Base-by-base conservation (phyloP, 2,113 vertebrate species). In the Amazona guildingii region DNA sequence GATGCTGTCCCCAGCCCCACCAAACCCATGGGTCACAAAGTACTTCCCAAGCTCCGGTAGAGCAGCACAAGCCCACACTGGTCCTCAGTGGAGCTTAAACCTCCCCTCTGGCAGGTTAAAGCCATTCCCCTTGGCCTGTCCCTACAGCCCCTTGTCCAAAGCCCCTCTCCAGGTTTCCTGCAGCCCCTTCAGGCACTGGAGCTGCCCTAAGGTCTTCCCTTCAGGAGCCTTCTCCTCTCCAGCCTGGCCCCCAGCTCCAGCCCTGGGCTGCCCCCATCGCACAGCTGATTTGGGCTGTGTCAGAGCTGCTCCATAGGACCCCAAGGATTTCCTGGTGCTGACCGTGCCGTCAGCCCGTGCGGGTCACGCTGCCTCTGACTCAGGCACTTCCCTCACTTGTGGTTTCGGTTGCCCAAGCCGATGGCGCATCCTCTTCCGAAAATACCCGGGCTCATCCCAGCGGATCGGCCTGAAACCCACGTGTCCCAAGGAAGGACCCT, bases 301-400 rank as follows among this genome's bases (percentile, higher is more conserved):
- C 72, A 82, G 85, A 62, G 46, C 17, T 33, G 64, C 70, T 67
- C 13, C 77, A 25, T 11, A 37, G 35, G 64, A 77, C 59, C 41
- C 15, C 4, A 52, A 92, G 93, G 76, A 68, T 68, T 94, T 94
- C 93, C 93, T 89, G 93, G 33, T 23, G 55, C 55, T 59, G 55
- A 21, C 55, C 13, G 9, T 59, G 57, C 33, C 33, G 9, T 29
- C 64, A 28, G 81, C 76, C 52, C 1, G 16, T 94, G 90, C 77
- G 59, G 76, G 70, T 94, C 93, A 94, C 86, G 4, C 55, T 92
- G 62, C 9, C 59, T 82, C 70, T 94, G 93, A 94, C 81, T 94
- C 81, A 94, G 76, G 85, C 86, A 82, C 43, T 59, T 59, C 57
- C 57, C 33, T 59, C 41, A 5, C 21, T 25, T 7, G 63, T 1